These are phyloP conservation scores for Petrolisthes cinctipes DNA, from an alignment of 2,888 invertebrate genomes.

Conservation along the genomic window DNA sequence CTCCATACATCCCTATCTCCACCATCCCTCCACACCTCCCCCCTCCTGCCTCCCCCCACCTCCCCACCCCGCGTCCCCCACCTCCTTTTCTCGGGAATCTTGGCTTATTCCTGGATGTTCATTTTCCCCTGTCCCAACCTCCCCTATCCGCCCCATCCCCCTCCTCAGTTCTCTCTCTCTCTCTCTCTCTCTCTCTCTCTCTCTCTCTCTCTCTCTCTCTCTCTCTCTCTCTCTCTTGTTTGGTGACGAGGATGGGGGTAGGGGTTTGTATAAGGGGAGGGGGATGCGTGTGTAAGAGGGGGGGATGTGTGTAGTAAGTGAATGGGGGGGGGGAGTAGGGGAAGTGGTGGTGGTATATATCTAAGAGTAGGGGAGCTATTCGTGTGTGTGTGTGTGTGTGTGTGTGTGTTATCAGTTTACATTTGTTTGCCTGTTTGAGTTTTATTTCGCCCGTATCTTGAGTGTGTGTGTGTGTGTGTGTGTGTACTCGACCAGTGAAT, in stretches of 20 bases:
- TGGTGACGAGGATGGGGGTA: not conserved
- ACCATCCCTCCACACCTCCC: not conserved
- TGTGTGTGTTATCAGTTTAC: too few species aligned
- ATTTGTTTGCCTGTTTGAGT: too few species aligned
- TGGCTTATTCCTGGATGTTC: constrained; percentile 3
- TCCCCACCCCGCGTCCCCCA: not conserved
- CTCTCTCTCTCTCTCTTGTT: not conserved
- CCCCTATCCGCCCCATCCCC: not conserved
- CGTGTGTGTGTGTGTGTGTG: too few species aligned
- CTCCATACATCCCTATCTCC: not conserved
- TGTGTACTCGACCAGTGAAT: not conserved
- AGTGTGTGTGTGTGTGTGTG: constrained; percentile 8
- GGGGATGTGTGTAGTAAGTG: not conserved
- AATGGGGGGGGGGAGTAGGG: not conserved
- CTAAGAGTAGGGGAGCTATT: too few species aligned
- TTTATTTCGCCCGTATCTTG: not conserved
- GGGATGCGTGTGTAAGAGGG: not conserved
- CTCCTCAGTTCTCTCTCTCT: not conserved
- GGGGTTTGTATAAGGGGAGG: not conserved
- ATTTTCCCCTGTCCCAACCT: not conserved
- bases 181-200: too few species aligned
- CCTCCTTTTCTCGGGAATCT: constrained; percentile 8
- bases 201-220: too few species aligned
- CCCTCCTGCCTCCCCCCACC: not conserved
- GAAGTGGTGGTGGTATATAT: too few species aligned